phyloP scores from a whole-genome alignment of 2,797 vertebrate species.

The Enteromius argenteus region DNA sequence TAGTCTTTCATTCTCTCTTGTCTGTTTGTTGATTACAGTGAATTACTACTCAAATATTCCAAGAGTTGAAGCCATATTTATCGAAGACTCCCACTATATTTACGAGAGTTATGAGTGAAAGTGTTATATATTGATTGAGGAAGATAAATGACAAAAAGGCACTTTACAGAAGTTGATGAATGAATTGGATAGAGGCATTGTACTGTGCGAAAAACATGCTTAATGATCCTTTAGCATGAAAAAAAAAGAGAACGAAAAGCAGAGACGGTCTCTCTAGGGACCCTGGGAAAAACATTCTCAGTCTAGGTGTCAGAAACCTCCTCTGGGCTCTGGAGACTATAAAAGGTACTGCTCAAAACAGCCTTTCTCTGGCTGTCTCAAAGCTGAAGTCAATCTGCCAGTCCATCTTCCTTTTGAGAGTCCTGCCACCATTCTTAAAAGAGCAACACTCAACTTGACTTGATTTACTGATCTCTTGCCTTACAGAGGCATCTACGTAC shows the following conservation, averaged over 20 bases:
- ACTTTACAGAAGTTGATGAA: background rate
- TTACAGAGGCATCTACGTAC: conserved; percentile 32
- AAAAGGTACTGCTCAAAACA: conserved; percentile 25
- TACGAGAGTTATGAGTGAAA: background rate
- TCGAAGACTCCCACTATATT: background rate
- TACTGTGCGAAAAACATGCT: background rate
- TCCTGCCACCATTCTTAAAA: conserved; percentile 7
- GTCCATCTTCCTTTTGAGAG: conserved; percentile 25
- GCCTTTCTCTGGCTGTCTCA: conserved; percentile 5
- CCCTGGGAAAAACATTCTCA: conserved; percentile 30
- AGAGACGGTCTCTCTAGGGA: background rate
- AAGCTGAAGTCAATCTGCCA: conserved; percentile 24
- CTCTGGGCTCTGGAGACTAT: conserved; percentile 20
- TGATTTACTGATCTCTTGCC: conserved; percentile 40
- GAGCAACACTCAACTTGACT: conserved; percentile 1
- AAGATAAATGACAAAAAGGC: background rate
- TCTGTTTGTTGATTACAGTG: conserved; percentile 9
- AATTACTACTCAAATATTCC: conserved; percentile 1
- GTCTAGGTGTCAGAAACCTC: conserved; percentile 16
- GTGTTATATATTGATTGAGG: conserved; percentile 14
- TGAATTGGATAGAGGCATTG: conserved; percentile 21
- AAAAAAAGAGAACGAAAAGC: background rate
- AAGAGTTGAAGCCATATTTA: background rate
- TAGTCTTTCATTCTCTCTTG: conserved; percentile 4
- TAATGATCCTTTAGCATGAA: conserved; percentile 6